Conservation (phyloP, 1,140 invertebrate genomes). For the Diorhabda sublineata region DNA sequence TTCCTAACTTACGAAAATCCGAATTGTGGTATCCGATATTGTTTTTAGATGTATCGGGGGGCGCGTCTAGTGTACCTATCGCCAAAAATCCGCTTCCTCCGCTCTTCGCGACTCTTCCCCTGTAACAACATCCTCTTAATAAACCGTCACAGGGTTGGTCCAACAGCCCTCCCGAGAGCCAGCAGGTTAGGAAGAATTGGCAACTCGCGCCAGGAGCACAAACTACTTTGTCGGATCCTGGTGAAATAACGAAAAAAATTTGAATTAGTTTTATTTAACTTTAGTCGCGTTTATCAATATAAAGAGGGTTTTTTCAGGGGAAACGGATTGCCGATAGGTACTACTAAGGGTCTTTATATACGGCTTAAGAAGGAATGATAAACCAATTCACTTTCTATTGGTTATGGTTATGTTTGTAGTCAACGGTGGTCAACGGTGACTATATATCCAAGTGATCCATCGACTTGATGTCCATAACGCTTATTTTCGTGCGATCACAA, state of each 20-base stretch:
- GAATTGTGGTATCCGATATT: conserved; percentile 45
- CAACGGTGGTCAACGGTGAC: too few relatives aligned
- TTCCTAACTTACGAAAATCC: conserved; percentile 26
- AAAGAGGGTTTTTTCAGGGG: too few relatives aligned
- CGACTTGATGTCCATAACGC: too few relatives aligned
- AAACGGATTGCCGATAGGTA: too few relatives aligned
- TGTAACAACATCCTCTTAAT: conserved; percentile 83
- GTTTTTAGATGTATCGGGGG: conserved; percentile 48
- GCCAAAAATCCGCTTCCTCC: conserved; percentile 61
- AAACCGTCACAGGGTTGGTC: conserved; percentile 80
- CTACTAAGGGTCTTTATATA: too few relatives aligned
- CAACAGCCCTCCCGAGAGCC: conserved; percentile 83
- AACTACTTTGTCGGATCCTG: conserved; percentile 44
- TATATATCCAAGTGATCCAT: too few relatives aligned
- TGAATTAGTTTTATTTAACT: not conserved
- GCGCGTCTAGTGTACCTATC: conserved; percentile 54
- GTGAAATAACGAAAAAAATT: conserved; percentile 12
- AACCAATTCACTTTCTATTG: too few relatives aligned
- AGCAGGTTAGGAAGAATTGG: conserved; percentile 89
- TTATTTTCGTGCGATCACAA: too few relatives aligned
- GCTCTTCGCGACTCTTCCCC: conserved; percentile 61
- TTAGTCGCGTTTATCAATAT: too few relatives aligned
- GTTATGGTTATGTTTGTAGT: too few relatives aligned
- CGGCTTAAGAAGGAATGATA: too few relatives aligned
- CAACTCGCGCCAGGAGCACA: conserved; percentile 71